Conservation (phyloP, 92 coral and sea anemone species). For the Actinernus sp. region DNA sequence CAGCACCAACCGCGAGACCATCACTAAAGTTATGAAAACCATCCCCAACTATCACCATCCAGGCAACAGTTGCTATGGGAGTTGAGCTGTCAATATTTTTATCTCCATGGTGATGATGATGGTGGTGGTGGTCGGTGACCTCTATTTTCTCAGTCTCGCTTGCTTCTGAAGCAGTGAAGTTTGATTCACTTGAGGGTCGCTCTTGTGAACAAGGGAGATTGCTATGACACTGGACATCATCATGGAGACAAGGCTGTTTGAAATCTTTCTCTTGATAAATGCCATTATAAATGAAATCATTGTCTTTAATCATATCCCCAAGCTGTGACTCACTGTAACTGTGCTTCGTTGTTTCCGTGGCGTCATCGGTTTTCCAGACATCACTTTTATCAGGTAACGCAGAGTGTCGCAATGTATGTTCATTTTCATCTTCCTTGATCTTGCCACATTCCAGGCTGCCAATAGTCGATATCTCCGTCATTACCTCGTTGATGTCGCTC, state of each 20-base stretch:
- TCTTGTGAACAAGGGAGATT: conserved; percentile 1
- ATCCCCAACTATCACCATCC: conserved; percentile 98
- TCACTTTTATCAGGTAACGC: not conserved
- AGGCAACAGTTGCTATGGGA: conserved; percentile 89
- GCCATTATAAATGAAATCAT: conserved; percentile 4
- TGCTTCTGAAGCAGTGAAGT: conserved; percentile 20
- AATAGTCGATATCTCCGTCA: not conserved
- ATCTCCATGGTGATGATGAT: conserved; percentile 71
- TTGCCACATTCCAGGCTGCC: conserved; percentile 12
- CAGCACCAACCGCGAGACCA: conserved; percentile 96
- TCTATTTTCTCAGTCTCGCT: conserved; percentile 12
- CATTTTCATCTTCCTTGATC: conserved; percentile 31
- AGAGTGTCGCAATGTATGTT: not conserved
- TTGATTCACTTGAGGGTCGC: conserved; percentile 1
- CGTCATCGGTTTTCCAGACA: conserved; percentile 1
- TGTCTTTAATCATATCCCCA: conserved; percentile 7
- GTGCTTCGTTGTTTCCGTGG: conserved; percentile 35
- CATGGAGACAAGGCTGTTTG: conserved; percentile 8
- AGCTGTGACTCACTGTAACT: conserved; percentile 66
- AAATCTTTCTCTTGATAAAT: conserved; percentile 1
- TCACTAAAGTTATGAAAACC: conserved; percentile 97
- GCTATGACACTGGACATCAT: not conserved
- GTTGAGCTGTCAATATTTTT: conserved; percentile 48
- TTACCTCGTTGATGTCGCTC: not conserved
- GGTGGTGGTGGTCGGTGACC: conserved; percentile 25